phyloP scores from a whole-genome alignment of 1,140 invertebrate species.

The Drosophila azteca region DNA sequence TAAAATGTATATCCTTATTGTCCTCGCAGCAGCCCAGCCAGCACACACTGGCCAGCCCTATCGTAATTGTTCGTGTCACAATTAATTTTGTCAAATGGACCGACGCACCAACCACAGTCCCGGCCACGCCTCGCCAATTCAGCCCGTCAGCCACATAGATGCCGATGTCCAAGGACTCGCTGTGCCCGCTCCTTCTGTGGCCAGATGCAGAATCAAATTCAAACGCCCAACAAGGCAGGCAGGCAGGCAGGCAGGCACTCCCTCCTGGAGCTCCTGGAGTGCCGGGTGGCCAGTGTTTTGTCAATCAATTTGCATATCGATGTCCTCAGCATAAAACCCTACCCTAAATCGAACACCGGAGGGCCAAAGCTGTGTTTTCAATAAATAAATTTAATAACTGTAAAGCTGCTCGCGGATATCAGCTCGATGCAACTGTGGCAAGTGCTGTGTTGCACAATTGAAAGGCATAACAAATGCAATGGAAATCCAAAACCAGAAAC shows the following conservation, averaged over 20 bases:
- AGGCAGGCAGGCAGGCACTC: too few species aligned
- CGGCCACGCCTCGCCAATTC: constrained; percentile 25
- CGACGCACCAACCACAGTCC: constrained; percentile 29
- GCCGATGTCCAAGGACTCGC: too few species aligned
- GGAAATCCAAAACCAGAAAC: constrained; percentile 13
- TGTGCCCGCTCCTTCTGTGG: too few species aligned
- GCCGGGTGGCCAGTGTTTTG: constrained; percentile 33
- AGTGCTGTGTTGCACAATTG: constrained; percentile 5
- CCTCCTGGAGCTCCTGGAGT: background rate
- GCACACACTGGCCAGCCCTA: constrained; percentile 6
- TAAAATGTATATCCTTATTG: constrained; percentile 81
- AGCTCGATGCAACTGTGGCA: constrained; percentile 20
- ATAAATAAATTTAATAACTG: constrained; percentile 76
- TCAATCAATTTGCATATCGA: constrained; percentile 77
- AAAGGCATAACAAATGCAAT: constrained; percentile 28
- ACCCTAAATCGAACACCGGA: background rate
- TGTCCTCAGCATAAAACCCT: constrained; percentile 52
- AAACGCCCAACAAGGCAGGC: too few species aligned
- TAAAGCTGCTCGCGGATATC: constrained; percentile 49
- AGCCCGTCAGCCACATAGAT: constrained; percentile 1
- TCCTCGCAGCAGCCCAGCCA: constrained; percentile 31
- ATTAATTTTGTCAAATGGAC: constrained; percentile 79
- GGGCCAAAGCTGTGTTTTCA: constrained; percentile 50
- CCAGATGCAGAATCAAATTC: too few species aligned
- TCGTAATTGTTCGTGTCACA: constrained; percentile 78